Conservation (phyloP, 1,140 invertebrate genomes). For the Copidosoma floridanum region DNA sequence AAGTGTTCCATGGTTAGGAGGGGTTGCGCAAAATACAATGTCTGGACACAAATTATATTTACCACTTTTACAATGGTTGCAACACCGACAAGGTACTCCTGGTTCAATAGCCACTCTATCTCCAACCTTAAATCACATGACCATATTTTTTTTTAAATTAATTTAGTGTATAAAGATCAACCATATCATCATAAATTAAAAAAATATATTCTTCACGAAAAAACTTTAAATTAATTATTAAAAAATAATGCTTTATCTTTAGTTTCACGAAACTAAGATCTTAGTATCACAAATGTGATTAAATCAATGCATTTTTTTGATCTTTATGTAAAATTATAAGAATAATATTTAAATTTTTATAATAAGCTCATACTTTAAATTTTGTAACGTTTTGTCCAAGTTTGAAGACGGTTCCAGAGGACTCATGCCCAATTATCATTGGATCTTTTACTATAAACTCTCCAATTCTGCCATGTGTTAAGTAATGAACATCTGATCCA, state of each 20-base stretch:
- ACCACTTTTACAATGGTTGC: slow-evolving; percentile 82
- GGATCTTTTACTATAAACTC: slow-evolving; percentile 78
- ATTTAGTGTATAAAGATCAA: too few species aligned
- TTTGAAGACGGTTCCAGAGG: slow-evolving; percentile 72
- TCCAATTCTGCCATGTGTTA: slow-evolving; percentile 78
- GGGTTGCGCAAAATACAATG: slow-evolving; percentile 87
- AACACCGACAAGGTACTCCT: slow-evolving; percentile 82
- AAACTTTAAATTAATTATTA: too few species aligned
- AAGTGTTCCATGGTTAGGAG: slow-evolving; percentile 84
- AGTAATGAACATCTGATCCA: slow-evolving; percentile 93
- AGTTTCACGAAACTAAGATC: too few species aligned
- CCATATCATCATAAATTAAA: too few species aligned
- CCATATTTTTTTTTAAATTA: too few species aligned
- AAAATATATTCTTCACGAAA: too few species aligned
- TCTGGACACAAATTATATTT: slow-evolving; percentile 87
- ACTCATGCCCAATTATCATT: slow-evolving; percentile 90
- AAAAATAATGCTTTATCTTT: too few species aligned
- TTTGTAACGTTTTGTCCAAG: slow-evolving; percentile 73
- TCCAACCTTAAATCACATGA: slow-evolving; percentile 61
- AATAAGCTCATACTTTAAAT: too few species aligned
- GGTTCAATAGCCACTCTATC: slow-evolving; percentile 94
- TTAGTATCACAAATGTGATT: too few species aligned
- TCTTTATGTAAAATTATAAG: too few species aligned
- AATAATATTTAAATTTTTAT: too few species aligned
- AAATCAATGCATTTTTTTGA: too few species aligned